Evolutionary conservation across 2,888 invertebrate genomes (phyloP), one percentile per base, ranked within the genome.

Genomic region (Bhutanitis thaidina): DNA sequence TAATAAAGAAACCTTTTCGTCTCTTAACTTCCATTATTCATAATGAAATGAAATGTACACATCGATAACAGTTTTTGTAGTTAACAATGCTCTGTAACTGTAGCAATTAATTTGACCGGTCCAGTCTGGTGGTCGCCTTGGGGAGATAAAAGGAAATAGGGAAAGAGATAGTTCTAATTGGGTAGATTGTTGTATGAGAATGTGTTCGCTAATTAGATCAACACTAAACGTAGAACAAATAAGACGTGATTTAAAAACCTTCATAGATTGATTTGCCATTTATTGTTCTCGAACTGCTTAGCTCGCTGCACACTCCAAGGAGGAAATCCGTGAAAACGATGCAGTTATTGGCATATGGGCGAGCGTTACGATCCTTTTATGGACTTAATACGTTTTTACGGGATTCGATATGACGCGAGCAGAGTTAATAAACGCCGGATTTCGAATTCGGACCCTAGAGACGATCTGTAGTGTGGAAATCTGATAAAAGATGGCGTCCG

Each of bases 331-430:
- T 34, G 13, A 10, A 34, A 34, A 34, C 49, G 46, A 45, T 58
- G 61, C 60, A 57, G 61, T 59, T 60, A 64, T 61, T 59, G 64
- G 34, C 34, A 34, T 34, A 34, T 34, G 34, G 34, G 12, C 12
- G 34, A 34, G 57, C 58, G 59, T 73, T 72, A 73, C 67, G 71
- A 62, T 57, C 49, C 58, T 74, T 75, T 77, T 77, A 76, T 69
- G 62, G 64, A 58, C 55, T 71, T 74, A 73, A 74, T 77, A 76
- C 69, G 55, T 54, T 64, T 77, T 77, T 74, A 74, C 69, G 74
- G 74, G 62, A 60, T 57, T 61, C 62, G 60, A 67, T 74, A 69
- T 67, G 65, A 63, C 60, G 55, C 49, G 58, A 55, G 57, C 54
- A 52, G 53, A 58, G 60, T 63, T 67, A 69, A 71, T 75, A 64